A percentile compares a stretch with the other conserved stretches of the same genome.
These are phyloP conservation scores for Nomia melanderi DNA, from an alignment of 1,140 invertebrate species.

Conservation along the genomic window DNA sequence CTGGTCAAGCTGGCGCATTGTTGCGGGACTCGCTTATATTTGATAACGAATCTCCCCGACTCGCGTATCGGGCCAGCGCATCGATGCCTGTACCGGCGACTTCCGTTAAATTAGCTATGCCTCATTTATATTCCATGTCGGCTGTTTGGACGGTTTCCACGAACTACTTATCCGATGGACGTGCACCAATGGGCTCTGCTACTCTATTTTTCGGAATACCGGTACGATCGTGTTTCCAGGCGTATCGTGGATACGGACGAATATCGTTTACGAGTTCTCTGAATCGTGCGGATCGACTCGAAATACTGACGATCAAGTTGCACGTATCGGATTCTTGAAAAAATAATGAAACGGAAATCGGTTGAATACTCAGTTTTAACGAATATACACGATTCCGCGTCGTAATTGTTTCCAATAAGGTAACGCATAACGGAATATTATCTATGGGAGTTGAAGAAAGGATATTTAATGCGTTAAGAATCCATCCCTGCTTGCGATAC, in stretches of 20 bases:
- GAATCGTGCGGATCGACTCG: background rate
- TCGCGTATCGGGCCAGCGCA: background rate
- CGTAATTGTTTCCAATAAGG: no score
- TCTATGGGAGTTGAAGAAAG: no score
- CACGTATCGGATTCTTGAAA: no score
- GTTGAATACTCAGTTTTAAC: no score
- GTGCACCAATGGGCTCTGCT: background rate
- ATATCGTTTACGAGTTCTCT: background rate
- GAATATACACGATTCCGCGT: no score
- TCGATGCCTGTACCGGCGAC: background rate
- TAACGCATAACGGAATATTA: no score
- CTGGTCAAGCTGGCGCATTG: conserved; percentile 3
- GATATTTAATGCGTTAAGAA: no score
- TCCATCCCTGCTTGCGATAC: no score
- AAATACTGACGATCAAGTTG: no score
- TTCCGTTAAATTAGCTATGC: conserved; percentile 19
- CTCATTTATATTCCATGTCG: conserved; percentile 15
- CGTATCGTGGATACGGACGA: background rate
- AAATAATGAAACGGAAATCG: no score
- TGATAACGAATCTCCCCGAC: conserved; percentile 22
- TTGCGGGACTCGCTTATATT: background rate
- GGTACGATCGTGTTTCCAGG: background rate
- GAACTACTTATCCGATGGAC: conserved; percentile 13
- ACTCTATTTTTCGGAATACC: background rate
- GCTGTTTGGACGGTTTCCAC: conserved; percentile 13